A percentile compares a stretch with the other conserved stretches of the same genome.
Conservation (phyloP, 2,888 invertebrate genomes). For the Cerceris ruficornis region DNA sequence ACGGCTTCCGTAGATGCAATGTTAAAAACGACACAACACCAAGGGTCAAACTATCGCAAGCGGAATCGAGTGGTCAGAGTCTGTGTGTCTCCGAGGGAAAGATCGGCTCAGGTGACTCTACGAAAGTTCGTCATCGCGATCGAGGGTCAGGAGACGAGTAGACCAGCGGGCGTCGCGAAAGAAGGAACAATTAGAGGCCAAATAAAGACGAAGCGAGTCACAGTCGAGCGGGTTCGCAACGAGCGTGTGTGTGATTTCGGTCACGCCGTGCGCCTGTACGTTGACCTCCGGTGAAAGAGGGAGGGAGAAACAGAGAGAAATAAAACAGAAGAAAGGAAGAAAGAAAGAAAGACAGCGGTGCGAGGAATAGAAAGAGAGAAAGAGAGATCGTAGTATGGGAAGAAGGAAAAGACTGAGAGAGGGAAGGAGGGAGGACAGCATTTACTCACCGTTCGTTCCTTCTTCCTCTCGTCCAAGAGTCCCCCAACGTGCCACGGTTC, state of each 20-base stretch:
- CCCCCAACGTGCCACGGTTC: constrained; percentile 64
- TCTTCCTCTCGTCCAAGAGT: constrained; percentile 46
- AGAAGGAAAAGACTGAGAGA: constrained; percentile 26
- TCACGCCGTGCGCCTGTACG: constrained; percentile 81
- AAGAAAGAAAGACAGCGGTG: constrained; percentile 41
- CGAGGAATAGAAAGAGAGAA: constrained; percentile 51
- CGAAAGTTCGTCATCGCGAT: constrained; percentile 48
- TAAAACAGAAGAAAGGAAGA: constrained; percentile 26
- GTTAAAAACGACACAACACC: too few relatives aligned
- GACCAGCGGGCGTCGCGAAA: constrained; percentile 62
- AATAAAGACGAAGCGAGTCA: constrained; percentile 74
- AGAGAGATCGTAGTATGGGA: constrained; percentile 32
- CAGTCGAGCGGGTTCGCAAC: constrained; percentile 78
- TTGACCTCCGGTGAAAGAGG: constrained; percentile 75
- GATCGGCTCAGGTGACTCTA: constrained; percentile 32
- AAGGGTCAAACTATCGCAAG: background rate
- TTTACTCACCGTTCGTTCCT: constrained; percentile 66
- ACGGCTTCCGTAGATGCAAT: too few relatives aligned
- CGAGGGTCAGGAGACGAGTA: constrained; percentile 38
- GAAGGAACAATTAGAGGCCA: constrained; percentile 77
- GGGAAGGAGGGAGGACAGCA: constrained; percentile 52
- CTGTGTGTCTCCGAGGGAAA: background rate
- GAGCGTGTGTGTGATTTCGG: constrained; percentile 80
- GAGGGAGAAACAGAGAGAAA: constrained; percentile 38
- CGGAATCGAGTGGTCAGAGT: background rate